Evolutionary conservation across 2,797 vertebrate species (phyloP), one percentile per base, ranked within the genome.

Genomic region (Allobates femoralis): DNA sequence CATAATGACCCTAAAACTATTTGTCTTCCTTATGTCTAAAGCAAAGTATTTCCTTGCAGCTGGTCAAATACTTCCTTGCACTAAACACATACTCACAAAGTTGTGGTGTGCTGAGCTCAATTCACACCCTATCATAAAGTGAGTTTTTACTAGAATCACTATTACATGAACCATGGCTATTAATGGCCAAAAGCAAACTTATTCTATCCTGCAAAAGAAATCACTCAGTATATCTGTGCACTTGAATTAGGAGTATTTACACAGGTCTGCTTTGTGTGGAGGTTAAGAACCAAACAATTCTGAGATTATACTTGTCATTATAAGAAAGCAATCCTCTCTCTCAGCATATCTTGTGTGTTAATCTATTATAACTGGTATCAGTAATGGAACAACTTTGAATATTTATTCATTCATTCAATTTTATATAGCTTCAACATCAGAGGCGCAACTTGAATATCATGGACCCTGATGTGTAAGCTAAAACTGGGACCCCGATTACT

Each of bases 1-100:
- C 66, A 87, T 83, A 83, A 53, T 87, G 85, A 87, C 85, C 85
- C 80, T 82, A 83, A 87, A 83, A 87, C 80, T 77, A 78, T 78
- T 55, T 46, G 71, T 86, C 80, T 60, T 87, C 19, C 51, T 82
- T 78, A 56, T 12, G 0, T 82, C 58, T 77, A 82, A 77, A 81
- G 58, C 28, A 41, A 87, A 78, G 80, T 83, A 87, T 83, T 87
- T 87, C 60, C 74, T 78, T 83, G 85, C 85, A 87, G 85, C 85
- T 87, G 85, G 77, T 87, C 85, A 87, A 87, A 87, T 55, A 87
- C 50, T 66, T 78, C 79, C 51, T 46, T 87, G 37, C 73, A 51
- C 79, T 46, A 23, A 76, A 83, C 74, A 78, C 85, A 83, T 78
- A 83, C 71, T 77, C 79, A 82, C 62, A 83, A 83, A 78, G 53